Evolutionary conservation across 2,797 vertebrate genomes (phyloP), one percentile per base, ranked within the genome.

Genomic region (Dendrocincla fuliginosa): DNA sequence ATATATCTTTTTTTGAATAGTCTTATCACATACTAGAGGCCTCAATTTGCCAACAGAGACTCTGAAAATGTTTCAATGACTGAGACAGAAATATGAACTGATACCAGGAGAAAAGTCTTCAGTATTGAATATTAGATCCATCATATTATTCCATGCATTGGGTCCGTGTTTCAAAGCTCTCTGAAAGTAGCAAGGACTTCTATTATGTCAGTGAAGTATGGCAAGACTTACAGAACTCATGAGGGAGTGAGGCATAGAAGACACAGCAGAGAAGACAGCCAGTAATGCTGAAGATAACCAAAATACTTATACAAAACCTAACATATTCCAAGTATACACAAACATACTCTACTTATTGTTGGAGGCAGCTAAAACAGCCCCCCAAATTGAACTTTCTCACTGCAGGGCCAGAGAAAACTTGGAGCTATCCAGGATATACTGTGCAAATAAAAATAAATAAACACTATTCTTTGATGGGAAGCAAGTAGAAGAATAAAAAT

Each of bases 111-210:
- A 70, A 81, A 50, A 87, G 10, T 19, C 12, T 60, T 60, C 2
- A 1, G 7, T 46, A 23, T 0, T 28, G 20, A 67, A 35, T 39
- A 67, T 47, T 27, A 64, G 33, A 60, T 17, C 25, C 27, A 42
- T 7, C 6, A 7, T 6, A 17, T 25, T 59, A 52, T 30, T 59
- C 2, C 2, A 2, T 32, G 16, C 17, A 24, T 2, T 2, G 3
- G 2, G 1, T 11, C 35, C 9, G 8, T 9, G 14, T 44, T 86
- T 71, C 24, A 30, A 78, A 69, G 22, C 8, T 16, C 28, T 63
- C 30, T 47, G 47, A 74, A 78, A 68, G 22, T 5, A 61, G 11
- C 16, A 79, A 68, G 30, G n/a, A 15, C 27, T 73, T 33, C 30
- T 55, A 3, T 24, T 27, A 10, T 2, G 9, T 22, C 25, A 52